Conservation (phyloP, 2,888 invertebrate species). For the Galerucella nymphaeae region DNA sequence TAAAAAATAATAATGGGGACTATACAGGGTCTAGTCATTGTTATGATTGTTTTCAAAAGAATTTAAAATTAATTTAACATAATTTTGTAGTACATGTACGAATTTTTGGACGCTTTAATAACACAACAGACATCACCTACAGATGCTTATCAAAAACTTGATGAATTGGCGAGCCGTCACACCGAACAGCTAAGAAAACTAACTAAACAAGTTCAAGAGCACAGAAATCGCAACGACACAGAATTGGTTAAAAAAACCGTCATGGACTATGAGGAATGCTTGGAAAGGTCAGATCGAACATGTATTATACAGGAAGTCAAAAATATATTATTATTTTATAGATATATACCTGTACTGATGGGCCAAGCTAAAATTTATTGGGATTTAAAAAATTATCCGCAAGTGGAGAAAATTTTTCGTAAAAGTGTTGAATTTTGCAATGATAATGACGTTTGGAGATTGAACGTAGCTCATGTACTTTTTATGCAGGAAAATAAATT, state of each 20-base stretch:
- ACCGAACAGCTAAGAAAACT: conserved; percentile 90
- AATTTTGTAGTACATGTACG: conserved; percentile 82
- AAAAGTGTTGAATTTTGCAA: conserved; percentile 98
- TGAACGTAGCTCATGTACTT: conserved; percentile 98
- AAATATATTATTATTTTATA: conserved; percentile 20
- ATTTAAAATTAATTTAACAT: background rate
- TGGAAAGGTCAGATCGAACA: conserved; percentile 49
- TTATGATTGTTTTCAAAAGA: background rate
- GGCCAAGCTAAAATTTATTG: conserved; percentile 99
- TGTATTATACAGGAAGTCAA: background rate
- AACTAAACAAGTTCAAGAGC: conserved; percentile 94
- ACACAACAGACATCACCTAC: conserved; percentile 97
- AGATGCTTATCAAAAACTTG: conserved; percentile 95
- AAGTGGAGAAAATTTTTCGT: conserved; percentile 96
- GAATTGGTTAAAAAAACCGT: conserved; percentile 90
- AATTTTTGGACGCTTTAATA: conserved; percentile 95
- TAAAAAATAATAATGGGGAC: no score
- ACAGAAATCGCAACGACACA: conserved; percentile 85
- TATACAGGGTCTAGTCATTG: background rate
- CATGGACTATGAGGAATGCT: conserved; percentile 63
- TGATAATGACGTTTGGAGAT: conserved; percentile 95
- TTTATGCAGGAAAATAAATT: conserved; percentile 99
- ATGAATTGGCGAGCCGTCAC: conserved; percentile 91
- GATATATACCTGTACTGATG: conserved; percentile 98
- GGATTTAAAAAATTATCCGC: conserved; percentile 95